phyloP scores from a whole-genome alignment of 1,140 invertebrate species.

The Scaptomyza montana region DNA sequence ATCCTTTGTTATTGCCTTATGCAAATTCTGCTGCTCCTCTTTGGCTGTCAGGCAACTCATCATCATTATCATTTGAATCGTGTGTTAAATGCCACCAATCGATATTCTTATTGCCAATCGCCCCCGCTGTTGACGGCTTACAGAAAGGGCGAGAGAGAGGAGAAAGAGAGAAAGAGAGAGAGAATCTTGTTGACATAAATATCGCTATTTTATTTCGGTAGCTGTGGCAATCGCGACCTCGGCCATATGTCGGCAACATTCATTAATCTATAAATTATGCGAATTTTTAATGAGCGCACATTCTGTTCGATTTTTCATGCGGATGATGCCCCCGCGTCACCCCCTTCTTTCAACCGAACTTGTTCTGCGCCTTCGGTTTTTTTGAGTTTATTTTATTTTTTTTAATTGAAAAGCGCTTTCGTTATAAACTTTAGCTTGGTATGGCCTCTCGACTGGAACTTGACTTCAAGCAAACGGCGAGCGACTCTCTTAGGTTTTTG shows the following conservation, averaged over 20 bases:
- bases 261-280: slow-evolving; percentile 82
- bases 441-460: slow-evolving; percentile 47
- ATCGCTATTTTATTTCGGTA: slow-evolving; percentile 79
- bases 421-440: slow-evolving; percentile 69
- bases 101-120: slow-evolving; percentile 43
- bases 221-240: slow-evolving; percentile 55
- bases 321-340: not conserved
- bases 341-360: slow-evolving; percentile 33
- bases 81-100: slow-evolving; percentile 1
- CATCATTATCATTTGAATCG: slow-evolving; percentile 25
- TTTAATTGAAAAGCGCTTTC: slow-evolving; percentile 79
- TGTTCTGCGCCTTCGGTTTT: slow-evolving; percentile 69
- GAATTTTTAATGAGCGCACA: slow-evolving; percentile 82
- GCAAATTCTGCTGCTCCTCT: slow-evolving; percentile 27
- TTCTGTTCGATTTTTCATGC: slow-evolving; percentile 78
- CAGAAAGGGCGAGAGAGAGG: too few relatives aligned
- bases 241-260: slow-evolving; percentile 58
- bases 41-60: slow-evolving; percentile 49
- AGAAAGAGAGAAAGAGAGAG: too few relatives aligned
- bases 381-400: slow-evolving; percentile 34
- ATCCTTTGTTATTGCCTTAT: slow-evolving; percentile 61
- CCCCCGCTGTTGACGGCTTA: slow-evolving; percentile 42
- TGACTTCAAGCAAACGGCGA: slow-evolving; percentile 16
- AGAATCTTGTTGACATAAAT: slow-evolving; percentile 59
- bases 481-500: slow-evolving; percentile 4